Evolutionary conservation across 2,113 vertebrate genomes (phyloP), one percentile per base, ranked within the genome.

Genomic region (Zeus faber): DNA sequence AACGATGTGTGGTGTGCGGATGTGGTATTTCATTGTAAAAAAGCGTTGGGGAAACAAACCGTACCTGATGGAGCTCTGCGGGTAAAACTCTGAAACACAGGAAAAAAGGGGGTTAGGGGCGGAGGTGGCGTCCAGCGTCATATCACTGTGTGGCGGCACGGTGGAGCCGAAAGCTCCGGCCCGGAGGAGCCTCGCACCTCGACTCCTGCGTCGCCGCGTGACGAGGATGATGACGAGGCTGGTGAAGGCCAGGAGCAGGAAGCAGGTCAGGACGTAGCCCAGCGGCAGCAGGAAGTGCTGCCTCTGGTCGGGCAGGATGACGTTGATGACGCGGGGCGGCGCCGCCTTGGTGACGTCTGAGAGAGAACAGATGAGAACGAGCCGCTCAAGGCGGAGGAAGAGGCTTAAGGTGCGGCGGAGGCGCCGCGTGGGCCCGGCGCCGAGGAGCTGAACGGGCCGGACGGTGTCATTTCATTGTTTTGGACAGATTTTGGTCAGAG

Each of bases 261-360:
- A 81, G 0, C 89, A 91, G 1, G 92, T 93, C 89, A 98, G 85
- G 80, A 97, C 68, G 40, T 94, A 98, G 58, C 93, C 93, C 75
- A 98, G 81, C 54, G 95, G 93, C 86, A 96, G 91, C 76, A 96
- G 91, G 61, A 96, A 94, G 70, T 94, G 90, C 47, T 91, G 61
- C 2, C 85, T 87, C 72, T 91, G 76, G 67, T 96, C 95, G 0
- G 95, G 93, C 37, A 98, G 86, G 62, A 96, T 92, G 54, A 98
- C 91, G 0, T 93, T 97, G 79, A 97, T 94, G 52, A 98, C 89
- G 0, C 87, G 91, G 20, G 90, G 89, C 54, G 88, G 89, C 35
- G 89, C 90, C 26, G 74, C 79, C 33, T 88, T 63, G 0, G 69
- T 89, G 6, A 90, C 76, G 62, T 91, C 95, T 98, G 76, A 37